phyloP scores from a whole-genome alignment of 2,113 vertebrate genomes.

The Saccopteryx bilineata region DNA sequence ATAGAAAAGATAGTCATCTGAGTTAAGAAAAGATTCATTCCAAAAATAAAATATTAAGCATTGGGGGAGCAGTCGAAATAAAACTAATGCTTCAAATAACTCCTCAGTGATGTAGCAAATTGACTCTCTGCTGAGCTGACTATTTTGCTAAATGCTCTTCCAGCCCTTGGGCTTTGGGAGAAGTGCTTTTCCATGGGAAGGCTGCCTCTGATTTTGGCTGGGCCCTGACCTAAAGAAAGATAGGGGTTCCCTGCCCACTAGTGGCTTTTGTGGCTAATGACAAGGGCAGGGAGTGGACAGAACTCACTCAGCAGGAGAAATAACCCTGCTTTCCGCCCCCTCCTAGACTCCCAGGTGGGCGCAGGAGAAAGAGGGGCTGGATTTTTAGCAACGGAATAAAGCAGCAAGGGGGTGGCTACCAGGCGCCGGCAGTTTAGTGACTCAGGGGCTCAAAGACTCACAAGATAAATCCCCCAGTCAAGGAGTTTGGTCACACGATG shows the following conservation, averaged over 20 bases:
- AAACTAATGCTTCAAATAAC: too few species aligned
- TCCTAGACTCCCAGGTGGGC: not conserved
- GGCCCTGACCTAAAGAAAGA: not conserved
- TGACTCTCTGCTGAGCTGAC: too few species aligned
- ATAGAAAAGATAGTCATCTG: too few species aligned
- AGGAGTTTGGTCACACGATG: not conserved
- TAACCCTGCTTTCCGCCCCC: rapidly evolving
- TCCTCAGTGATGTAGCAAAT: too few species aligned
- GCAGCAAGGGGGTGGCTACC: not conserved
- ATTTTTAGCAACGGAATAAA: not conserved
- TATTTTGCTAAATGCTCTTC: too few species aligned
- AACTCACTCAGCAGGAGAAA: rapidly evolving
- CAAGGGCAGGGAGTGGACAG: not conserved
- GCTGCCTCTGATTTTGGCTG: too few species aligned
- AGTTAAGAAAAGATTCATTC: too few species aligned
- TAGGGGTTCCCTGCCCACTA: conserved; percentile 18
- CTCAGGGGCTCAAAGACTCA: not conserved
- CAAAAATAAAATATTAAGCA: too few species aligned
- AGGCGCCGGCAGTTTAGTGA: not conserved
- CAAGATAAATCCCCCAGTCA: not conserved
- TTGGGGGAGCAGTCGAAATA: too few species aligned
- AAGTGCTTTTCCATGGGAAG: not conserved
- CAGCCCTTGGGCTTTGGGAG: not conserved
- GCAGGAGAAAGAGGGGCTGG: too few species aligned
- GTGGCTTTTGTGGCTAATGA: not conserved